These are phyloP conservation scores for Drosophila hydei DNA, from an alignment of 1,140 invertebrate genomes.

Conservation along the genomic window DNA sequence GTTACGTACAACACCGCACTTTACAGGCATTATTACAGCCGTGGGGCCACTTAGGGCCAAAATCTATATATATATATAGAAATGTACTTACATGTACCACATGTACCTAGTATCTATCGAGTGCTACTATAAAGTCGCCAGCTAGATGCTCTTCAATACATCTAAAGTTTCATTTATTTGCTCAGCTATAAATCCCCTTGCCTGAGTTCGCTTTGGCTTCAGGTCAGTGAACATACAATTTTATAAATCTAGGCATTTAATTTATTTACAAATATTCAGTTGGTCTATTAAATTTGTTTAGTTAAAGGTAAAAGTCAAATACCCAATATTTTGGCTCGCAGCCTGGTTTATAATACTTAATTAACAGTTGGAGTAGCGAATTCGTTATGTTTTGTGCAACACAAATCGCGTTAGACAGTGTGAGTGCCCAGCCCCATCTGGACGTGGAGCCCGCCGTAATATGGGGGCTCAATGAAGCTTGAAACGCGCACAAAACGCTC, in stretches of 20 bases:
- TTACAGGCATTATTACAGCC: slow-evolving; percentile 2
- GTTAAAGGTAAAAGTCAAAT: too few relatives aligned
- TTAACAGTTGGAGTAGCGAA: background rate
- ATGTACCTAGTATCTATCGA: too few relatives aligned
- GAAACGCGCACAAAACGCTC: slow-evolving; percentile 58
- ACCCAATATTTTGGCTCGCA: background rate
- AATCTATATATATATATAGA: too few relatives aligned
- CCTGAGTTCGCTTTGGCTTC: too few relatives aligned
- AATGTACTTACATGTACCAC: too few relatives aligned
- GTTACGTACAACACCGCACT: slow-evolving; percentile 8
- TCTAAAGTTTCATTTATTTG: background rate
- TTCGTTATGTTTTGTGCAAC: slow-evolving; percentile 3
- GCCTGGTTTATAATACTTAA: slow-evolving; percentile 1
- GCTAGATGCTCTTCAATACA: background rate
- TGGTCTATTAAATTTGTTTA: too few relatives aligned
- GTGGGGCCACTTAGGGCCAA: slow-evolving; percentile 6
- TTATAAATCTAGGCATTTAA: too few relatives aligned
- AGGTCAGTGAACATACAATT: too few relatives aligned
- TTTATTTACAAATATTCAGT: too few relatives aligned
- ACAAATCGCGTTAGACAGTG: slow-evolving; percentile 12
- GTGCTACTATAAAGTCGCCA: background rate
- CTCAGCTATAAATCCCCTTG: background rate
- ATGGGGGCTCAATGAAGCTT: slow-evolving; percentile 57
- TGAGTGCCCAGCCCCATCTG: background rate
- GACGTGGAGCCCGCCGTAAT: background rate